Conservation (phyloP, 2,888 invertebrate species). For the Trilocha varians region DNA sequence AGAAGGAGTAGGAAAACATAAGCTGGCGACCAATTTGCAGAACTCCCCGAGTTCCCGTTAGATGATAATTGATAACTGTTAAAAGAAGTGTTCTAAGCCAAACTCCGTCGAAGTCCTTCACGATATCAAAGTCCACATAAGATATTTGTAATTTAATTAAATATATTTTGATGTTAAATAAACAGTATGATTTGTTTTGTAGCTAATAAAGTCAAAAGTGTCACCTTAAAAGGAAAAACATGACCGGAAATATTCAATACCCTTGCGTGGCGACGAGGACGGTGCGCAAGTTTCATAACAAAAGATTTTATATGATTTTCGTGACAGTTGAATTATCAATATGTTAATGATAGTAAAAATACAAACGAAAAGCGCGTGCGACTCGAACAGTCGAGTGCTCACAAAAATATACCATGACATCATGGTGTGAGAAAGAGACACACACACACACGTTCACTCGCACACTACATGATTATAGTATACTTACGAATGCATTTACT, state of each 20-base stretch:
- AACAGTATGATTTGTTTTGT: not conserved
- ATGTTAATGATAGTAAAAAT: constrained; percentile 46
- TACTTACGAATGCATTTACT: constrained; percentile 59
- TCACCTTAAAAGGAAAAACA: not conserved
- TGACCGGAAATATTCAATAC: not conserved
- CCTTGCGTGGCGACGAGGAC: not conserved
- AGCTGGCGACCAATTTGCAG: too few species aligned
- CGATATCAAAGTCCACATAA: too few species aligned
- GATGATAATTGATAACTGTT: too few species aligned
- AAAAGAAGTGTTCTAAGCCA: too few species aligned
- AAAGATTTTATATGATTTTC: not conserved
- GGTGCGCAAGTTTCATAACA: not conserved
- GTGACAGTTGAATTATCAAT: constrained; percentile 15
- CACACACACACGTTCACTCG: constrained; percentile 28
- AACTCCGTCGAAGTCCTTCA: too few species aligned
- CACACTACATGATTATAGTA: constrained; percentile 41
- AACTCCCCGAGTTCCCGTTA: too few species aligned
- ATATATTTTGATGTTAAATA: too few species aligned
- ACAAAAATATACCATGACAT: constrained; percentile 71
- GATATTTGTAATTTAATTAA: too few species aligned
- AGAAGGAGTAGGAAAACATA: too few species aligned
- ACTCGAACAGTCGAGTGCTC: constrained; percentile 47
- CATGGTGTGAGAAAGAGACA: constrained; percentile 60
- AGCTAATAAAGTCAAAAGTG: not conserved
- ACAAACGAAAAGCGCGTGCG: constrained; percentile 51